These are phyloP conservation scores for Drosophila santomea DNA, from an alignment of 1,140 invertebrate genomes.

Conservation along the genomic window DNA sequence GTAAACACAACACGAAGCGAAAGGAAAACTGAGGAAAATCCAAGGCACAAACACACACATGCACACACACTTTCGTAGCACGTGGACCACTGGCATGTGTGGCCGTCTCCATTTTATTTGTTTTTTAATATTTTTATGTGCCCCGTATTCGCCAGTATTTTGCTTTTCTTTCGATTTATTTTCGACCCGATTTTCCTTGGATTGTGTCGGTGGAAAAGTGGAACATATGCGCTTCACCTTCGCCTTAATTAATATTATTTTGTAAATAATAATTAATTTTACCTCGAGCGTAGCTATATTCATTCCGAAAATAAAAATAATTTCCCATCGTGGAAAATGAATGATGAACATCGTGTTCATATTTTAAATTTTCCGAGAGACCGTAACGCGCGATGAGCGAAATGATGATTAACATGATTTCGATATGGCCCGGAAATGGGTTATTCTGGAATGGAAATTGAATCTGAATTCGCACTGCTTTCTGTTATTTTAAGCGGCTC, in stretches of 20 bases:
- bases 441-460: conserved; percentile 4
- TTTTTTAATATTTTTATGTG: conserved; percentile 76
- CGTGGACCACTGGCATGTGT: conserved; percentile 53
- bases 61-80: conserved; percentile 35
- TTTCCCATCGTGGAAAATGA: conserved; percentile 11
- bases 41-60: conserved; percentile 17
- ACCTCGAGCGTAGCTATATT: conserved; percentile 31
- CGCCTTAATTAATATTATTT: conserved; percentile 77
- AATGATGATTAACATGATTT: conserved; percentile 35
- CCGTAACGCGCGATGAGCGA: conserved; percentile 1
- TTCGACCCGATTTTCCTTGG: conserved; percentile 19
- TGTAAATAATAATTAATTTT: conserved; percentile 77
- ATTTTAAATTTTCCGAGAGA: conserved; percentile 19
- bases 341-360: conserved; percentile 36
- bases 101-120: conserved; percentile 57
- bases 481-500: conserved; percentile 3
- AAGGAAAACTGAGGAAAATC: conserved; percentile 27
- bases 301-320: conserved; percentile 40
- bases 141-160: conserved; percentile 37
- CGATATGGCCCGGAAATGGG: conserved; percentile 34
- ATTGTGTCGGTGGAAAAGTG: conserved; percentile 38
- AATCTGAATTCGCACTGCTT: neutral
- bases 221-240: conserved; percentile 76
- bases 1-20: conserved; percentile 60
- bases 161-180: conserved; percentile 30